phyloP scores from a whole-genome alignment of 2,113 vertebrate species.

The Brachypodius melanocephalos region DNA sequence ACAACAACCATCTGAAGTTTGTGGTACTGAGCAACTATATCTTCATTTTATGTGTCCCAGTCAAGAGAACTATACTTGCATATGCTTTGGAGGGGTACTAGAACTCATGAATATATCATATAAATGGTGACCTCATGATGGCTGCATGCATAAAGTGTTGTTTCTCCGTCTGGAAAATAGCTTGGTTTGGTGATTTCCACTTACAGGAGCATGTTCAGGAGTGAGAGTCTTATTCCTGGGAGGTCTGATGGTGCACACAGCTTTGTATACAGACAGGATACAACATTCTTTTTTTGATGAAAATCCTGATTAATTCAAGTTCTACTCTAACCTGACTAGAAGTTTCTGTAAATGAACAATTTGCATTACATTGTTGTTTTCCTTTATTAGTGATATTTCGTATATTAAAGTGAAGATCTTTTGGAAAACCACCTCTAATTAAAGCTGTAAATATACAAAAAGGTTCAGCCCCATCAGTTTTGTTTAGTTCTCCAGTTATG shows the following conservation, averaged over 20 bases:
- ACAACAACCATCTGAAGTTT: neutral
- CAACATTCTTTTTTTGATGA: neutral
- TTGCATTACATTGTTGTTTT: neutral
- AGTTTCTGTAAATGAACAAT: neutral
- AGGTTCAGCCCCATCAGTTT: neutral
- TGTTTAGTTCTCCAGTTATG: neutral
- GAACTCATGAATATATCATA: neutral
- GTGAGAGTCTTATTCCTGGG: neutral
- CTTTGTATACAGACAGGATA: neutral
- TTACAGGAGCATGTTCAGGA: neutral
- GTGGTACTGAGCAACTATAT: neutral
- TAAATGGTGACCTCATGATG: neutral
- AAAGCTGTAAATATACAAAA: neutral
- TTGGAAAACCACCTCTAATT: neutral
- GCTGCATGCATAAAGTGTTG: fast-evolving
- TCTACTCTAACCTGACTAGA: neutral
- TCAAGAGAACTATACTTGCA: neutral
- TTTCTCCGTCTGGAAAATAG: neutral
- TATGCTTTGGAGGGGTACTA: neutral
- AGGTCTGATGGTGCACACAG: neutral
- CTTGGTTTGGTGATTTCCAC: neutral
- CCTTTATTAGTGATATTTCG: neutral
- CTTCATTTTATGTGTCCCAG: neutral
- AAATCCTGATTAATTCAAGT: neutral
- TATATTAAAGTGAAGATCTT: neutral